Evolutionary conservation across 2,797 vertebrate genomes (phyloP).

Genomic region (Hippoglossus hippoglossus): DNA sequence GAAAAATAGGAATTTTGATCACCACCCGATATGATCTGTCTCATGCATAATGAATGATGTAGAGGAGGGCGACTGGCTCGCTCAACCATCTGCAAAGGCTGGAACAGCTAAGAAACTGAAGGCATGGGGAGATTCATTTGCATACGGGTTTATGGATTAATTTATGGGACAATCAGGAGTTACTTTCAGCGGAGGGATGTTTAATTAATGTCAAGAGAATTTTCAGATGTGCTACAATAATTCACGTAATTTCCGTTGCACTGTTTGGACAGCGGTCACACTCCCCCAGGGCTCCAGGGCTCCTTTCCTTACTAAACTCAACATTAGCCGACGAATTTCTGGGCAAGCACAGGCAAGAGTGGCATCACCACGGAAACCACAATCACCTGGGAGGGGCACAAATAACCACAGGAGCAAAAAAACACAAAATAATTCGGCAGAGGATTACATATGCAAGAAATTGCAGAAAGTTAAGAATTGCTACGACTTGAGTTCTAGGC

Average conservation of each 20-base stretch:
- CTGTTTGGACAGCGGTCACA: constrained; percentile 48
- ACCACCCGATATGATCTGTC: constrained; percentile 46
- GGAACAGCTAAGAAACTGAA: constrained; percentile 46
- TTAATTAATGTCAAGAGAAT: constrained; percentile 77
- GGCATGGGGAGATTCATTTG: constrained; percentile 50
- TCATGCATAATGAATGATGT: constrained; percentile 67
- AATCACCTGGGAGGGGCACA: constrained; percentile 27
- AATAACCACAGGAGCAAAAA: constrained; percentile 39
- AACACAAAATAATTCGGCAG: constrained; percentile 17
- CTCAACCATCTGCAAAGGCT: constrained; percentile 48
- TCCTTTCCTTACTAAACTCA: constrained; percentile 27
- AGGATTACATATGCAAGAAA: constrained; percentile 24
- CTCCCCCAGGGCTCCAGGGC: constrained; percentile 9
- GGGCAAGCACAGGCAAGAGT: constrained; percentile 31
- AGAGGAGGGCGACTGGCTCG: constrained; percentile 29
- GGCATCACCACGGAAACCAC: constrained; percentile 49
- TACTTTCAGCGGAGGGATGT: constrained; percentile 62
- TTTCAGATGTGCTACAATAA: constrained; percentile 68
- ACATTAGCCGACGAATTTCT: constrained; percentile 40
- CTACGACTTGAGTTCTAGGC: constrained; percentile 15
- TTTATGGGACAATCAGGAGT: constrained; percentile 66
- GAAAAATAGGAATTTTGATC: constrained; percentile 56
- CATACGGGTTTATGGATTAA: constrained; percentile 64
- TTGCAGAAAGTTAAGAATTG: constrained; percentile 26
- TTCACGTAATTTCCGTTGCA: constrained; percentile 56